A percentile compares a stretch with the other conserved stretches of the same genome.
Evolutionary conservation across 2,113 vertebrate genomes (phyloP).

Genomic region (Charadrius vociferus): DNA sequence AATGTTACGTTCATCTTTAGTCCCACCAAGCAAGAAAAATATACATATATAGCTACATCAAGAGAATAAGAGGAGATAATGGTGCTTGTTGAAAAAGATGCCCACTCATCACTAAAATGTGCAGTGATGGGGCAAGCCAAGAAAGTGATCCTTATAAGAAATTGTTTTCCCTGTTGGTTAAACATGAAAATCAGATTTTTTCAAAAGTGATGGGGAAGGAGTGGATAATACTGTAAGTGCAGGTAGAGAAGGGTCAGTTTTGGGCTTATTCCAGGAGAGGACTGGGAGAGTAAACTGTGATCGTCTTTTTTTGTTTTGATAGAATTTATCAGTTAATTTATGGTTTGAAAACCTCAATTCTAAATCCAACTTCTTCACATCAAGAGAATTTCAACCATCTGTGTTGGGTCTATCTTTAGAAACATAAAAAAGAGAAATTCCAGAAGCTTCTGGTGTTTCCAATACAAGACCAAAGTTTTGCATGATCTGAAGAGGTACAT

Average conservation of each 20-base stretch:
- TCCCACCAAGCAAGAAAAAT: not conserved
- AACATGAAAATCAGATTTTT: not conserved
- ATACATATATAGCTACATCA: not conserved
- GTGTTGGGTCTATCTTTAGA: not conserved
- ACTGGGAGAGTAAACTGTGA: accelerated
- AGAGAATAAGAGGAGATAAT: not conserved
- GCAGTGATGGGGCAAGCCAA: not conserved
- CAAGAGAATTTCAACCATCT: not conserved
- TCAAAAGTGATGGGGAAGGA: not conserved
- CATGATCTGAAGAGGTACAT: not conserved
- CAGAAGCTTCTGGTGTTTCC: not conserved
- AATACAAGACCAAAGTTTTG: not conserved
- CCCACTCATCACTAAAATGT: not conserved
- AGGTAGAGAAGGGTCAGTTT: not conserved
- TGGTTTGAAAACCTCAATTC: not conserved
- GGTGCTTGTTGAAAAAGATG: not conserved
- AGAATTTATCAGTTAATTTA: not conserved
- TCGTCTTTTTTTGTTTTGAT: not conserved
- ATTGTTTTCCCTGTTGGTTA: not conserved
- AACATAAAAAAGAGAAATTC: not conserved
- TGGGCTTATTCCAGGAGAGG: not conserved
- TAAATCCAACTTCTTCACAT: not conserved
- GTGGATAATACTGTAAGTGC: not conserved
- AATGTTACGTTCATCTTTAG: not conserved
- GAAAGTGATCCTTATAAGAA: not conserved